These are phyloP conservation scores for Clarias batrachus DNA, from an alignment of 2,113 vertebrate genomes.

Conservation along the genomic window DNA sequence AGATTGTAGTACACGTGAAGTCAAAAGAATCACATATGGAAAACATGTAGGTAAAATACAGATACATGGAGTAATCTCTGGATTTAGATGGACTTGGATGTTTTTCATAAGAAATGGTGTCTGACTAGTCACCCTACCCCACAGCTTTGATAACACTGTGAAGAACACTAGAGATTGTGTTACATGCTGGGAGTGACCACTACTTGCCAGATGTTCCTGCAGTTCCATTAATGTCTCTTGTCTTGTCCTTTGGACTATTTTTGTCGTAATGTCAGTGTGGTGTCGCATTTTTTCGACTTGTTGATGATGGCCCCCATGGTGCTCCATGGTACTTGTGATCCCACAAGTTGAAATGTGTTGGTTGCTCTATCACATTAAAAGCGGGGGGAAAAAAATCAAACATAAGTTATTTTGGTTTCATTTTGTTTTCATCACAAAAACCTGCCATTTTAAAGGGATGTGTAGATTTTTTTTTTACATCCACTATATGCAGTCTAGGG, in stretches of 20 bases:
- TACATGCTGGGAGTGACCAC: not conserved
- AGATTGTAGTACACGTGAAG: too few species aligned
- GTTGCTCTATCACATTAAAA: not conserved
- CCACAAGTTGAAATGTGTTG: not conserved
- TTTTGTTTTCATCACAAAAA: not conserved
- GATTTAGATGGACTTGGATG: not conserved
- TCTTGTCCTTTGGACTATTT: not conserved
- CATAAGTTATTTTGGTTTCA: not conserved
- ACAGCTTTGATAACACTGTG: not conserved
- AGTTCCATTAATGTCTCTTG: not conserved
- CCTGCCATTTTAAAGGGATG: not conserved
- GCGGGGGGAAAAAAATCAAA: not conserved
- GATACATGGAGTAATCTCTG: too few species aligned
- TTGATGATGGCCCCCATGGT: not conserved
- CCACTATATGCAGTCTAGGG: not conserved
- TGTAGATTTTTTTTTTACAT: not conserved
- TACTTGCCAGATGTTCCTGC: not conserved
- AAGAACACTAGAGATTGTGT: not conserved
- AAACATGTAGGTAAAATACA: too few species aligned
- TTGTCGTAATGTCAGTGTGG: not conserved
- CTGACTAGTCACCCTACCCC: not conserved
- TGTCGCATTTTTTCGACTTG: not conserved
- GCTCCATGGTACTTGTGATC: not conserved
- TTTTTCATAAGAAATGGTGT: not conserved
- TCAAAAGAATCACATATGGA: too few species aligned